These are phyloP conservation scores for Tetheella fluctuosa DNA, from an alignment of 2,888 invertebrate species.

Conservation along the genomic window DNA sequence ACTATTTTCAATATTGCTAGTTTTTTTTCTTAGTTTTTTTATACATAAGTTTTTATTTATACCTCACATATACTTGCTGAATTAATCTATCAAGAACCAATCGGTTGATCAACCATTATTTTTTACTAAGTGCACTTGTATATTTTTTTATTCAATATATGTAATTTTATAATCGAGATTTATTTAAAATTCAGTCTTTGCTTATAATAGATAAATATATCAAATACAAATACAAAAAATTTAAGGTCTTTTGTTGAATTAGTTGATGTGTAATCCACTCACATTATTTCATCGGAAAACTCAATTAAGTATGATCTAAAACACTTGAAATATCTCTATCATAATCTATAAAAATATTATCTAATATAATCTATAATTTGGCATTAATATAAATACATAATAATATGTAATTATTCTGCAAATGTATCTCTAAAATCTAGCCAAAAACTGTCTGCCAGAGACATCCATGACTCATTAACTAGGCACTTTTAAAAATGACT, in stretches of 20 bases:
- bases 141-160: not conserved
- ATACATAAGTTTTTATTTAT: too few species aligned
- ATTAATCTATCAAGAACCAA: not conserved
- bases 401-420: not conserved
- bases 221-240: not conserved
- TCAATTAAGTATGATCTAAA: not conserved
- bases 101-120: too few species aligned
- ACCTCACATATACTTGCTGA: not conserved
- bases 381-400: not conserved
- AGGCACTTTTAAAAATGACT: conserved; percentile 55
- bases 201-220: not conserved
- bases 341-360: too few species aligned
- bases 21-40: too few species aligned
- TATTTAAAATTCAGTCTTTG: conserved; percentile 4
- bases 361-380: not conserved
- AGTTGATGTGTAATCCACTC: not conserved
- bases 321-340: not conserved
- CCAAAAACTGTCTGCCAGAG: conserved; percentile 13
- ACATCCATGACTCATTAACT: conserved; percentile 31
- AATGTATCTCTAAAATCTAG: conserved; percentile 20
- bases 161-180: not conserved
- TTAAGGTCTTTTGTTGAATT: not conserved
- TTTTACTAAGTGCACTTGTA: not conserved
- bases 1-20: too few species aligned
- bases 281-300: not conserved